Evolutionary conservation across 2,888 invertebrate genomes (phyloP).

Genomic region (Tuta absoluta): DNA sequence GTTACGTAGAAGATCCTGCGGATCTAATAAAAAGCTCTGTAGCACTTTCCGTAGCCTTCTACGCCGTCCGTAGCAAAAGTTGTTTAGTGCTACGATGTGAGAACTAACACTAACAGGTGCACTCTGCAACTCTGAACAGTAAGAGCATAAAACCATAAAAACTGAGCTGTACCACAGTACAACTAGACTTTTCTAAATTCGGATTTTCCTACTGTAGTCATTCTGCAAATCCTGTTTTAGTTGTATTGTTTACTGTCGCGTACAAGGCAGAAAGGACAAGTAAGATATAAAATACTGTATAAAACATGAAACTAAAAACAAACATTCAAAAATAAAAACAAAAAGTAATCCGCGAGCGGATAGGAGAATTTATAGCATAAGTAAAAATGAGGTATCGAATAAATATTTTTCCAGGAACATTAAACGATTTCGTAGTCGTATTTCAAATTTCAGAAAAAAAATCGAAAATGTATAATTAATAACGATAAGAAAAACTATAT

Average conservation of each 20-base stretch:
- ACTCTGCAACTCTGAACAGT: neutral
- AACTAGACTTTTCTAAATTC: neutral
- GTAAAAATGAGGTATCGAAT: no score
- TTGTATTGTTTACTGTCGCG: neutral
- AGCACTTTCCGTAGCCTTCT: neutral
- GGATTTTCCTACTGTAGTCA: neutral
- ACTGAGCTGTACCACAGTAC: neutral
- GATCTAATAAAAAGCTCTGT: neutral
- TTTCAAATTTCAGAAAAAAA: no score
- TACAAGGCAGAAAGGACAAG: no score
- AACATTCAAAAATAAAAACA: no score
- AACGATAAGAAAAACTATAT: no score
- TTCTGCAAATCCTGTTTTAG: neutral
- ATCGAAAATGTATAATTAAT: no score
- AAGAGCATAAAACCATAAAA: constrained; percentile 7
- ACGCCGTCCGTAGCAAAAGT: constrained; percentile 4
- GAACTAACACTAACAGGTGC: constrained; percentile 4
- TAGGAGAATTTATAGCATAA: no score
- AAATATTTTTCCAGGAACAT: no score
- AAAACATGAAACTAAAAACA: no score
- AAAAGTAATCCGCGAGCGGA: no score
- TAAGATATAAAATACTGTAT: no score
- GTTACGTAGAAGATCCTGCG: neutral
- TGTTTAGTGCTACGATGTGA: constrained; percentile 5
- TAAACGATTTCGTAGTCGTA: no score